These are phyloP conservation scores for Dysdera silvatica DNA, from an alignment of 1,140 invertebrate genomes.

Conservation along the genomic window DNA sequence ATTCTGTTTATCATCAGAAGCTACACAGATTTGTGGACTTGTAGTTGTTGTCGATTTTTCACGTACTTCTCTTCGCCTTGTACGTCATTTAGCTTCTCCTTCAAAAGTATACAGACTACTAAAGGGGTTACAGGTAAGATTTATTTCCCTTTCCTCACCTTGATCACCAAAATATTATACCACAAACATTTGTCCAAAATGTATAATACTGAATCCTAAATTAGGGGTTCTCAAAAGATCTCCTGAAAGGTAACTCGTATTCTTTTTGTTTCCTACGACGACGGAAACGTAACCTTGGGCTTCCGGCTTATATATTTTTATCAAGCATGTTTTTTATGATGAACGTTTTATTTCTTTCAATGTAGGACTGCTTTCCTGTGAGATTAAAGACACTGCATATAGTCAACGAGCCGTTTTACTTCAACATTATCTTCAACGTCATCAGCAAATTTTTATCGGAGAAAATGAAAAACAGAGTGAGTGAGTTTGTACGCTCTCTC, in stretches of 20 bases:
- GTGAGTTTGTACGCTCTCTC: too few relatives aligned
- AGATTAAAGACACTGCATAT: neutral
- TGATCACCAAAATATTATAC: too few relatives aligned
- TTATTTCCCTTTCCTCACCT: too few relatives aligned
- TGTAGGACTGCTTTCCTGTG: neutral
- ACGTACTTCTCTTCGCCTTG: neutral
- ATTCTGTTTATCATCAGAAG: neutral
- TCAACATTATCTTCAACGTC: neutral
- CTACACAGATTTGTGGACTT: neutral
- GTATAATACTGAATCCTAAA: too few relatives aligned
- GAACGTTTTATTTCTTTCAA: slow-evolving; percentile 11
- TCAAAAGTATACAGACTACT: neutral
- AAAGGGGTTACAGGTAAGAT: neutral
- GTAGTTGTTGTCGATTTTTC: neutral
- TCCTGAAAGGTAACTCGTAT: too few relatives aligned
- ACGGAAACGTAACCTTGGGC: too few relatives aligned
- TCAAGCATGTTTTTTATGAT: neutral
- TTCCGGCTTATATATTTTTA: too few relatives aligned
- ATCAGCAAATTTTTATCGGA: neutral
- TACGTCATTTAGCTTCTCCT: neutral
- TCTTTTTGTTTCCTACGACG: too few relatives aligned
- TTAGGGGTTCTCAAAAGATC: too few relatives aligned
- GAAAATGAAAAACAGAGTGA: neutral
- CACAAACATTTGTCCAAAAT: too few relatives aligned
- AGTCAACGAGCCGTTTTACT: neutral